Percentiles rank a stretch among this genome's conserved stretches.
Evolutionary conservation across 2,797 vertebrate genomes (phyloP).

Genomic region (Rhadinocentrus ornatus): DNA sequence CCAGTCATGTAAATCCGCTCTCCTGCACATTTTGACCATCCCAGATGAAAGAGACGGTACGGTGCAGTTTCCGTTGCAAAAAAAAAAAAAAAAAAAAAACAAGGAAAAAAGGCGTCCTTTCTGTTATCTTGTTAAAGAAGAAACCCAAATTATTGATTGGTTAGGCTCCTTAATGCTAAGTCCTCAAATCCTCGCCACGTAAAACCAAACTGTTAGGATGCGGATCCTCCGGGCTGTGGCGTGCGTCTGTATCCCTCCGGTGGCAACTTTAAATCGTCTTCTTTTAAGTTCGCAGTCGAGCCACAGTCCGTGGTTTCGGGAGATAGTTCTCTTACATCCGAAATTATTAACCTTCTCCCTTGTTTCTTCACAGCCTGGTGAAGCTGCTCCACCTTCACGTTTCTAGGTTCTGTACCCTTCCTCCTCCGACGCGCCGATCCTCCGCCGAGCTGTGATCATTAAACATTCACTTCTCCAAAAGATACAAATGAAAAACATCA

Average conservation of each 20-base stretch:
- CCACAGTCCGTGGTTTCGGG: slow-evolving; percentile 35
- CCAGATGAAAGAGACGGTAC: slow-evolving; percentile 18
- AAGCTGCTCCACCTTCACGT: slow-evolving; percentile 38
- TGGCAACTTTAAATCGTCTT: slow-evolving; percentile 64
- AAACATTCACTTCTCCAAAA: slow-evolving; percentile 42
- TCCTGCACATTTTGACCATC: slow-evolving; percentile 62
- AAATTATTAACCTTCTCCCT: slow-evolving; percentile 17
- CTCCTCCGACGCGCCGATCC: slow-evolving; percentile 65
- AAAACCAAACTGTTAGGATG: slow-evolving; percentile 55
- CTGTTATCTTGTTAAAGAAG: background rate
- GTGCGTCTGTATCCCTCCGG: slow-evolving; percentile 62
- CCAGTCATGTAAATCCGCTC: slow-evolving; percentile 68
- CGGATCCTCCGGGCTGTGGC: slow-evolving; percentile 67
- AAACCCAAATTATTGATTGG: slow-evolving; percentile 15
- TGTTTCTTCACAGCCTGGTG: slow-evolving; percentile 27
- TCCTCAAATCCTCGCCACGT: slow-evolving; percentile 58
- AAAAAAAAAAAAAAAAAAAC: background rate
- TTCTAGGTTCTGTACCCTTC: slow-evolving; percentile 36
- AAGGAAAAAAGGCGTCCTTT: slow-evolving; percentile 13
- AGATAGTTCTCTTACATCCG: slow-evolving; percentile 62
- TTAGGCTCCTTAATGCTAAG: slow-evolving; percentile 27
- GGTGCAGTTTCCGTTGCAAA: slow-evolving; percentile 16
- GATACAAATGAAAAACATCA: slow-evolving; percentile 13
- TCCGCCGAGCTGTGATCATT: slow-evolving; percentile 51
- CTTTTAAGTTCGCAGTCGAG: slow-evolving; percentile 42